Evolutionary conservation across 2,888 invertebrate species (phyloP).

Genomic region (Chymomyza caudatula): DNA sequence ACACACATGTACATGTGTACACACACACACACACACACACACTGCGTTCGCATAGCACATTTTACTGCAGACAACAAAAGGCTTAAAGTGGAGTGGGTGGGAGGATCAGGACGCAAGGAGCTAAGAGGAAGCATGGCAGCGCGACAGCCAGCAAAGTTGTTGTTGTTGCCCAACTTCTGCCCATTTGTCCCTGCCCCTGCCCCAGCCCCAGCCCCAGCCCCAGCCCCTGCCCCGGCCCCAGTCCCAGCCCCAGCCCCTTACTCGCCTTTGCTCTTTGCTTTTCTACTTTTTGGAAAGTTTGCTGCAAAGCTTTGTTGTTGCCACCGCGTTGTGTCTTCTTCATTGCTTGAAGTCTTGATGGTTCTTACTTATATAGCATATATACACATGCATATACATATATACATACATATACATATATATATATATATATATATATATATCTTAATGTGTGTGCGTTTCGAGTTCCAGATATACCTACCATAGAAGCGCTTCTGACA

Average conservation of each 20-base stretch:
- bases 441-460: slow-evolving; percentile 23
- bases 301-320: slow-evolving; percentile 44
- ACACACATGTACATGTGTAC: too few species aligned
- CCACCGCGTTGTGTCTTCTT: slow-evolving; percentile 7
- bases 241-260: slow-evolving; percentile 19
- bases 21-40: slow-evolving; percentile 16
- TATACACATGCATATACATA: background rate
- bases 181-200: background rate
- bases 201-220: background rate
- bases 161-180: slow-evolving; percentile 30
- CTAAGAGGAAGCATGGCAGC: slow-evolving; percentile 10
- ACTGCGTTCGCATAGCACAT: slow-evolving; percentile 52
- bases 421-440: slow-evolving; percentile 1
- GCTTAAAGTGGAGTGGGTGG: slow-evolving; percentile 50
- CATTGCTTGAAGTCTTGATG: slow-evolving; percentile 34
- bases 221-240: background rate
- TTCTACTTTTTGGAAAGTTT: slow-evolving; percentile 52
- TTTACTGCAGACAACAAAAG: slow-evolving; percentile 69
- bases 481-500: slow-evolving; percentile 56
- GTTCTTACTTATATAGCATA: background rate
- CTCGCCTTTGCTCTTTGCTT: slow-evolving; percentile 43
- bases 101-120: slow-evolving; percentile 9
- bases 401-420: background rate
- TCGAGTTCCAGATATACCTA: slow-evolving; percentile 35
- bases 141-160: background rate